phyloP scores from a whole-genome alignment of 2,888 invertebrate genomes.

The Cephalotes varians region DNA sequence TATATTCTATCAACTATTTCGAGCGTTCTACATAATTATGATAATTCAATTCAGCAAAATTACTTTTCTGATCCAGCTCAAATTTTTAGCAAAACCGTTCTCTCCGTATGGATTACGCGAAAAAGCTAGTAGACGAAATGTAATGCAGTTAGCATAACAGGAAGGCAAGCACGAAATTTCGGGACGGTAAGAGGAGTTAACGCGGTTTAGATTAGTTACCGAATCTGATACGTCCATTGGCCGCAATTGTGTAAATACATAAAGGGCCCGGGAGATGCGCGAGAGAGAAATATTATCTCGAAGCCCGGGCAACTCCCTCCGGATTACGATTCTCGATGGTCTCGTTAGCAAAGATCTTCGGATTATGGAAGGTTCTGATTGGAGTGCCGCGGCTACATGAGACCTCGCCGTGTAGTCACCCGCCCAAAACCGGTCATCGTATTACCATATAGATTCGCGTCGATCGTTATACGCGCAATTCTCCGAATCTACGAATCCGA shows the following conservation, averaged over 20 bases:
- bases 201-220: constrained; percentile 51
- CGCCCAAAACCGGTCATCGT: constrained; percentile 79
- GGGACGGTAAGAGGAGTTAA: background rate
- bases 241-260: constrained; percentile 52
- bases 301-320: constrained; percentile 56
- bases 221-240: constrained; percentile 50
- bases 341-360: constrained; percentile 62
- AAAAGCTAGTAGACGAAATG: background rate
- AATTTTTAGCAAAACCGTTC: too few species aligned
- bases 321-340: constrained; percentile 65
- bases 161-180: constrained; percentile 19
- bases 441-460: constrained; percentile 82
- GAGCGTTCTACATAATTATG: too few species aligned
- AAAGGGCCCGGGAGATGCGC: constrained; percentile 27
- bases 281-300: constrained; percentile 63
- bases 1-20: too few species aligned
- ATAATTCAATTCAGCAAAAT: too few species aligned
- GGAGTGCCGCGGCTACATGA: constrained; percentile 72
- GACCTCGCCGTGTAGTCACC: constrained; percentile 73
- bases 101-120: background rate
- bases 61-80: too few species aligned
- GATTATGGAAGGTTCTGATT: constrained; percentile 74
- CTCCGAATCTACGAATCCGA: constrained; percentile 71
- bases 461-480: constrained; percentile 67
- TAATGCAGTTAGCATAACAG: constrained; percentile 3